A percentile compares a stretch with the other conserved stretches of the same genome.
phyloP scores from a whole-genome alignment of 1,140 invertebrate species.

The Megalopta genalis region DNA sequence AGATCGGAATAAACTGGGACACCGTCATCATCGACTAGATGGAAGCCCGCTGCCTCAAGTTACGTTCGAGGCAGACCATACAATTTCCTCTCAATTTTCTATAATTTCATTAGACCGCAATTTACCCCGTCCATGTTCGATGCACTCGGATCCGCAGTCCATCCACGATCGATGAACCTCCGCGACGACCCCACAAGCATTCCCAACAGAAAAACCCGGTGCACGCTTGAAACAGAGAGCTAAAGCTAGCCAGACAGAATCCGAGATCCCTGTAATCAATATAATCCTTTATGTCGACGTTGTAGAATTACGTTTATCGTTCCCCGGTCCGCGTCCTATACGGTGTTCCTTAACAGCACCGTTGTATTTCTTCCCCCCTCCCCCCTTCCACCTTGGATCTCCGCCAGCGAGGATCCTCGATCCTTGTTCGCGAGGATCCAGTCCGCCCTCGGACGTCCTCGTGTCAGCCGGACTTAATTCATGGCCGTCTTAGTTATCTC shows the following conservation, averaged over 20 bases:
- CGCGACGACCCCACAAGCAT: too few species aligned
- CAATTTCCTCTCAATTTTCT: too few species aligned
- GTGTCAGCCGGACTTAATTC: slow-evolving; percentile 56
- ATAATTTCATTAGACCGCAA: too few species aligned
- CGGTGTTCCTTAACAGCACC: slow-evolving; percentile 33
- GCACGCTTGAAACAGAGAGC: too few species aligned
- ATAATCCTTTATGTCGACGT: slow-evolving; percentile 25
- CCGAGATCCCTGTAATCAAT: slow-evolving; percentile 22
- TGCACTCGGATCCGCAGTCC: too few species aligned
- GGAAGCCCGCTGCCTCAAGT: too few species aligned
- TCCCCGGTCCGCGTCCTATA: slow-evolving; percentile 9
- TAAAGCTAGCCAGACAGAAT: background rate
- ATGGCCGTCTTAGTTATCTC: slow-evolving; percentile 61
- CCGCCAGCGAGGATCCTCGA: background rate
- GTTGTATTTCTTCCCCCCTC: slow-evolving; percentile 39
- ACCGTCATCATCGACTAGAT: too few species aligned
- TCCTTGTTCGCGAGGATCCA: slow-evolving; percentile 45
- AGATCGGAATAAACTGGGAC: too few species aligned
- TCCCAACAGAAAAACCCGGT: too few species aligned
- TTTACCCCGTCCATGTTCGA: too few species aligned
- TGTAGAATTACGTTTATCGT: slow-evolving; percentile 36
- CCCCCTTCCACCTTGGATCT: background rate
- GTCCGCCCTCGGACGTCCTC: slow-evolving; percentile 42
- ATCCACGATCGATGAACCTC: too few species aligned
- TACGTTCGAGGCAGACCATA: too few species aligned